Base-by-base conservation (phyloP, 2,797 vertebrate species). In the Sciurus vulgaris region DNA sequence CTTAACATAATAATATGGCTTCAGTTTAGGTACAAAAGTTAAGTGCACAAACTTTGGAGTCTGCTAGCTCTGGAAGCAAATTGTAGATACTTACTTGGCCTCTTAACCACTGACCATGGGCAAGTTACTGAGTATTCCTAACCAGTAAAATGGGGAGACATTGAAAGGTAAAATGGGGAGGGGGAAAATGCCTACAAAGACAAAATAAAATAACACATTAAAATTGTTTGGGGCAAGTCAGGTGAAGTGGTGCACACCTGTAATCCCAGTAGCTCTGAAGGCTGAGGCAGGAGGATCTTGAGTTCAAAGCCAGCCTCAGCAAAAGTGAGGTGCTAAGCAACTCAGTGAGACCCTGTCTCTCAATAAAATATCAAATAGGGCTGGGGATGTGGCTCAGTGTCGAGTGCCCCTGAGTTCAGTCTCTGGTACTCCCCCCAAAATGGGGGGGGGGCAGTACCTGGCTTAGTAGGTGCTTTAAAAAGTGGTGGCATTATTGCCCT, bases 51-150 rank as follows among this genome's bases (percentile, higher is more conserved):
- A 94, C 67, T 95, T 72, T 94, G 56, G 44, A 82, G 33, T 89
- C 26, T 73, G 49, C 44, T 30, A 61, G 38, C 86, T 59, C 30
- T 85, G 38, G 35, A 11, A 70, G 74, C 9, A 72, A 26, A 59
- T 94, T 33, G 5, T 65, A 87, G 59, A 28, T 69, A 73, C 1
- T 11, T 81, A 17, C 30, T 22, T 61, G 76, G 2, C 24, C 22
- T 41, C 20, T 11, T 85, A 47, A 78, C 22, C 33, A 59, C 2
- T n/a, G 59, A 74, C 49, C 44, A 78, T 14, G 54, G 26, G 28
- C 33, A 76, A 59, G 4, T 78, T 86, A 33, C 51, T 77, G 38
- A 94, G 41, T 86, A 91, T 94, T 92, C 91, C 56, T 94, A 76
- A 94, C 17, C 33, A 90, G 86, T 49, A 73, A 94, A 85, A 69